Evolutionary conservation across 1,140 invertebrate genomes (phyloP).

Genomic region (Paraescarpia echinospica): DNA sequence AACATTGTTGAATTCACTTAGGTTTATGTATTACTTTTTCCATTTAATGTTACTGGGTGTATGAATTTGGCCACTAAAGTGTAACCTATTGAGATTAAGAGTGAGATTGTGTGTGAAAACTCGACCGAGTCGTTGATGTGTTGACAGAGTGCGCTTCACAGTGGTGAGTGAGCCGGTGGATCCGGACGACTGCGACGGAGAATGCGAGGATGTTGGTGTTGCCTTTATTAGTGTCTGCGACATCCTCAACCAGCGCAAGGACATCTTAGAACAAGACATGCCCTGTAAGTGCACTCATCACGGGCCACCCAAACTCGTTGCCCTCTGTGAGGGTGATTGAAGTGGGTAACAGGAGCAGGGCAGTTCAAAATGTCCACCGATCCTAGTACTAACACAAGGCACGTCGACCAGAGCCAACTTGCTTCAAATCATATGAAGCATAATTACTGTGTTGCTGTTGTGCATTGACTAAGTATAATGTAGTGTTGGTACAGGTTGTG

Average conservation of each 20-base stretch:
- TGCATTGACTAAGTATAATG: background rate
- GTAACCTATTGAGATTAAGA: background rate
- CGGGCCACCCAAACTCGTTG: background rate
- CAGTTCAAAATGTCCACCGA: too few relatives aligned
- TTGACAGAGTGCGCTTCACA: constrained; percentile 48
- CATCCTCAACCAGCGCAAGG: constrained; percentile 42
- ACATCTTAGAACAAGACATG: constrained; percentile 48
- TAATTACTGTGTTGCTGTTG: background rate
- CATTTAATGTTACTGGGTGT: too few relatives aligned
- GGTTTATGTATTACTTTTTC: too few relatives aligned
- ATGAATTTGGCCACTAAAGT: background rate
- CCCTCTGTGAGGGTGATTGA: too few relatives aligned
- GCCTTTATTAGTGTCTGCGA: constrained; percentile 49
- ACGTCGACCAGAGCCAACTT: too few relatives aligned
- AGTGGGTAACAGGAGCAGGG: too few relatives aligned
- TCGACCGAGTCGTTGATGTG: background rate
- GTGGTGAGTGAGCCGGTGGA: constrained; percentile 56
- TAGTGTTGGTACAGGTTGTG: too few relatives aligned
- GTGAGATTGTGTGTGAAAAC: background rate
- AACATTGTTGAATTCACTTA: too few relatives aligned
- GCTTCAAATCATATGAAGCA: too few relatives aligned
- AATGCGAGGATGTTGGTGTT: constrained; percentile 56
- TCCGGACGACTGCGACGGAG: constrained; percentile 46
- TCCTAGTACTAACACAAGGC: too few relatives aligned
- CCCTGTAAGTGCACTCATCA: constrained; percentile 42